A percentile compares a stretch with the other conserved stretches of the same genome.
These are phyloP conservation scores for Benthochromis sp. DNA, from an alignment of 2,113 vertebrate species.

Conservation along the genomic window DNA sequence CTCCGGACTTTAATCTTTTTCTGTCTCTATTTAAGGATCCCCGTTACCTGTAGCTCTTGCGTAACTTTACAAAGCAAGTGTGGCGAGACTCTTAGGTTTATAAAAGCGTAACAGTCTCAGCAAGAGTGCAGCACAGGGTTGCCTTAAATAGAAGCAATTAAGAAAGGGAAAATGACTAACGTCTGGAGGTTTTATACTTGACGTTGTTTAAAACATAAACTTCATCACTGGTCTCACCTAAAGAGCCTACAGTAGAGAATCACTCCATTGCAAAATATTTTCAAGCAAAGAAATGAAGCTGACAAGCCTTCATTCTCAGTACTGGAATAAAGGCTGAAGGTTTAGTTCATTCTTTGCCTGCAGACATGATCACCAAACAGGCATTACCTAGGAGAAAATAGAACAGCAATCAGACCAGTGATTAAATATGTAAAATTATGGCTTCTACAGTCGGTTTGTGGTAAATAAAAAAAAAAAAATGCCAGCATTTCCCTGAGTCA, in stretches of 20 bases:
- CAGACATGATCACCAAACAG: conserved; percentile 59
- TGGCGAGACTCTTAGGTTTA: not conserved
- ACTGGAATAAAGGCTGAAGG: conserved; percentile 40
- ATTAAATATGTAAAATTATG: not conserved
- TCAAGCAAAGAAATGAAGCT: conserved; percentile 58
- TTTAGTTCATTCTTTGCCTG: conserved; percentile 62
- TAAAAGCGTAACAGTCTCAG: not conserved
- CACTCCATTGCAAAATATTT: conserved; percentile 43
- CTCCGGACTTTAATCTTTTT: conserved; percentile 65
- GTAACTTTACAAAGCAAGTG: not conserved
- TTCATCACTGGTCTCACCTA: not conserved
- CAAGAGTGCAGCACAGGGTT: not conserved
- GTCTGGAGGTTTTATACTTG: conserved; percentile 46
- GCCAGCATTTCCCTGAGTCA: not conserved
- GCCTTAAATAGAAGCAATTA: conserved; percentile 71
- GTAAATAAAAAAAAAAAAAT: not conserved
- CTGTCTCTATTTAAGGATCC: conserved; percentile 71
- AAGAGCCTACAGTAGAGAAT: conserved; percentile 69
- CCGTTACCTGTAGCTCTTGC: not conserved
- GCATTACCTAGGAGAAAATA: not conserved
- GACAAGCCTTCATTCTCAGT: conserved; percentile 35
- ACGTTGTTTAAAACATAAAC: not conserved
- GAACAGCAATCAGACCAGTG: not conserved
- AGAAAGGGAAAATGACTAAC: conserved; percentile 59
- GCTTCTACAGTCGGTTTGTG: not conserved